Conservation (phyloP, 2,797 vertebrate species). For the Neomorphus geoffroyi region DNA sequence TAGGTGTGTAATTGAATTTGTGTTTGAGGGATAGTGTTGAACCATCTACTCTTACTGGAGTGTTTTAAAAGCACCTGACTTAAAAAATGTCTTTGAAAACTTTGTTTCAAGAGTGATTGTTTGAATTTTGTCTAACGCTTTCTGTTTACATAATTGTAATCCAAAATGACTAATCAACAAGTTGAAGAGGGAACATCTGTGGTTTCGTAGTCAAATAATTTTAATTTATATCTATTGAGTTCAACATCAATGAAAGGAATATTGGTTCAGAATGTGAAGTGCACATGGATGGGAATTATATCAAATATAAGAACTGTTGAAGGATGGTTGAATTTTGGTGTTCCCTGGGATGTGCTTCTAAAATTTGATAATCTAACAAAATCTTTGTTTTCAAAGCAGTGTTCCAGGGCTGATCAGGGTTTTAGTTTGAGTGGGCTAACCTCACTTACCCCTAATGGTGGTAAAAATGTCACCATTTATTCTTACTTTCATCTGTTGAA, state of each 20-base stretch:
- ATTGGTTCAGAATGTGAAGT: neutral
- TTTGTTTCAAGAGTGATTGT: conserved; percentile 2
- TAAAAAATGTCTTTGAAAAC: neutral
- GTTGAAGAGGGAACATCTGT: neutral
- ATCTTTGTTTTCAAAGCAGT: neutral
- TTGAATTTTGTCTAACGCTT: neutral
- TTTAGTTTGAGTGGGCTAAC: neutral
- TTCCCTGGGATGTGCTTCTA: neutral
- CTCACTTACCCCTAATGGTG: neutral
- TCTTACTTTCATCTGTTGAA: neutral
- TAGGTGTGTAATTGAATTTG: neutral
- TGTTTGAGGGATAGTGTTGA: neutral
- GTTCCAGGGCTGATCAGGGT: neutral
- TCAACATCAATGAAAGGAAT: neutral
- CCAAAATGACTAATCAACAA: neutral
- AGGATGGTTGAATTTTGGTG: neutral
- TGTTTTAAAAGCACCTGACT: neutral
- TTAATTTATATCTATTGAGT: neutral
- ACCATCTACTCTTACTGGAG: neutral
- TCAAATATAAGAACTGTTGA: neutral
- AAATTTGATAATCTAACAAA: neutral
- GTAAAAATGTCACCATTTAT: neutral
- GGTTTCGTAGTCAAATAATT: neutral
- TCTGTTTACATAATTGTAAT: neutral
- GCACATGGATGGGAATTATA: neutral